Base-by-base conservation (phyloP, 2,113 vertebrate genomes). In the Ptychochromis oligacanthus region DNA sequence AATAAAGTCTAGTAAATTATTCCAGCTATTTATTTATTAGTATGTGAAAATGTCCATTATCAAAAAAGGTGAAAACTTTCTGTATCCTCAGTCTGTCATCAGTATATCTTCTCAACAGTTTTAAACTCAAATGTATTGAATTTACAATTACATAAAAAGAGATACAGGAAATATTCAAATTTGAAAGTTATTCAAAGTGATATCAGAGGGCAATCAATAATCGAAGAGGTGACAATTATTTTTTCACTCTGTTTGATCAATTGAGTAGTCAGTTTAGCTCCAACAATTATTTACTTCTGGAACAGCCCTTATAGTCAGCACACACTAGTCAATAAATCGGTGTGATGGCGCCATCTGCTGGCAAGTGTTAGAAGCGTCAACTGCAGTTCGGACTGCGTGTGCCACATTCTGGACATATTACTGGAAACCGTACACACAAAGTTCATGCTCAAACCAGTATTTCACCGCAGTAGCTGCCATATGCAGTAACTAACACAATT, bases 271-370 rank as follows among this genome's bases (percentile, higher is more conserved):
- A 52, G 17, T 52, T 17, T 52, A 52, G 49, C 49, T 52, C 49
- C 38, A 40, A 40, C 49, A 52, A 18, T 17, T 49, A 49, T 15
- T 17, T 49, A 17, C 15, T 49, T 6, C 14, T 49, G 46, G 6
- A 18, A 52, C 2, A 18, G 49, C 5, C 5, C 17, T 6, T 18
- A 46, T 13, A 5, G 13, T 46, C 38, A 7, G 26, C 17, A 1
- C 65, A 28, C 40, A 70, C 65, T 18, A 9, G 17, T 70, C 65
- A 52, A 17, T 54, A 52, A n/a, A 77, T 22, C 54, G 17, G 54
- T 31, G 15, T n/a, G 14, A 49, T 40, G 80, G 62, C 80, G 57
- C 92, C 92, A 86, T 62, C 94, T 92, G 18, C 24, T 80, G 93
- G 81, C 8, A 38, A 18, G 1, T 15, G 40, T 56, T 9, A 4